These are phyloP conservation scores for Anoplius nigerrimus DNA, from an alignment of 2,888 invertebrate genomes.

Conservation along the genomic window DNA sequence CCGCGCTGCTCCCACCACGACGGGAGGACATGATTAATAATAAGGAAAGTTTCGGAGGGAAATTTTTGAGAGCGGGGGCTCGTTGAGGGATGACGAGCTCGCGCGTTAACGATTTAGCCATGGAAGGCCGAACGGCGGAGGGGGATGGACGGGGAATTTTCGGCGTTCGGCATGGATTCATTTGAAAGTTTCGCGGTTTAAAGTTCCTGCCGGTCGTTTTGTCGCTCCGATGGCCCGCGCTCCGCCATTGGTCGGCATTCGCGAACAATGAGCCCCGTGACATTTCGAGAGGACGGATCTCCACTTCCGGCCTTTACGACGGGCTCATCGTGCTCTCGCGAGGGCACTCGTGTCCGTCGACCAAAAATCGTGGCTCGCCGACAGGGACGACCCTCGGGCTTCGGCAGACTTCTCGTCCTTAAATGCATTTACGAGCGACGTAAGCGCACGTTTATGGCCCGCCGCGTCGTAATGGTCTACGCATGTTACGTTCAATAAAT, in stretches of 20 bases:
- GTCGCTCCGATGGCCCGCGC: conserved; percentile 29
- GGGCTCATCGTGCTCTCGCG: conserved; percentile 13
- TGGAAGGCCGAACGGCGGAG: neutral
- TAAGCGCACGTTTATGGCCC: neutral
- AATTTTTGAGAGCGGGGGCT: no score
- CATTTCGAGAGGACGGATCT: conserved; percentile 45
- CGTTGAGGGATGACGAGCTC: no score
- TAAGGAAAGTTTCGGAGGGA: no score
- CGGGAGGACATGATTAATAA: no score
- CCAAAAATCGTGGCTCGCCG: neutral
- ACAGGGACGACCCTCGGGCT: no score
- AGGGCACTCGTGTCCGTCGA: conserved; percentile 19
- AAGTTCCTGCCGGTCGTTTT: conserved; percentile 43
- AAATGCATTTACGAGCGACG: neutral
- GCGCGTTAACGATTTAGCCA: no score
- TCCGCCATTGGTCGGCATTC: conserved; percentile 27
- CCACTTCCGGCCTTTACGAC: conserved; percentile 51
- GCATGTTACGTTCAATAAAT: conserved; percentile 1
- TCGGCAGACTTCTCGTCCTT: no score
- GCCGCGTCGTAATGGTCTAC: neutral
- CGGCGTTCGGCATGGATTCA: conserved; percentile 34
- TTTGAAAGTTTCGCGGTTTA: conserved; percentile 47
- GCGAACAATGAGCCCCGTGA: conserved; percentile 49
- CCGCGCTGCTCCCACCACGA: no score
- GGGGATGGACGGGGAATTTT: conserved; percentile 30